phyloP scores from a whole-genome alignment of 2,797 vertebrate genomes.

The Aselliscus stoliczkanus region DNA sequence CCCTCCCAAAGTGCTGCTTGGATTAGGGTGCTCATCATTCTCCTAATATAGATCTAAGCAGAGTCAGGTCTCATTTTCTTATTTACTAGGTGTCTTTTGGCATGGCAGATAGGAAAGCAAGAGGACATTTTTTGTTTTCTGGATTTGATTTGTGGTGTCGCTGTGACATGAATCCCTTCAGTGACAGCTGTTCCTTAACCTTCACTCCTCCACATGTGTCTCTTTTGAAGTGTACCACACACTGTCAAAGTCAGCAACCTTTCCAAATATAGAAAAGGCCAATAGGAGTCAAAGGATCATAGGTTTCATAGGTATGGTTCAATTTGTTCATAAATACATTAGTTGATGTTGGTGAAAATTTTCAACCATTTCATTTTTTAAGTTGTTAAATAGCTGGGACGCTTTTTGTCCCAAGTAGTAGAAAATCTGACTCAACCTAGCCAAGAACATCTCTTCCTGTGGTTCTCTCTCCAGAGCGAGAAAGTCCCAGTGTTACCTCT shows the following conservation, averaged over 20 bases:
- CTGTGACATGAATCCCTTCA: not conserved
- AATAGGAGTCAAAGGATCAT: not conserved
- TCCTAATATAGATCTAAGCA: not conserved
- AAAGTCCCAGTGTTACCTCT: not conserved
- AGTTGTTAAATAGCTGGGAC: constrained; percentile 1
- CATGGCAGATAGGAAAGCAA: not conserved
- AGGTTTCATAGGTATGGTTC: not conserved
- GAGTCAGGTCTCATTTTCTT: not conserved
- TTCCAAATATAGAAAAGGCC: not conserved
- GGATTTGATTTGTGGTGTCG: not conserved
- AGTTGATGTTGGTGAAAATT: not conserved
- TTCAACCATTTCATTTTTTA: not conserved
- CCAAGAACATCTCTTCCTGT: not conserved
- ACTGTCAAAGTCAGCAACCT: not conserved
- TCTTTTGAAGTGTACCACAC: not conserved
- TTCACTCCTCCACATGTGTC: not conserved
- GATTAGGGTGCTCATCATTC: not conserved
- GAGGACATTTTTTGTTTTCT: not conserved
- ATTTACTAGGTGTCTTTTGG: not conserved
- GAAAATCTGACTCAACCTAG: not conserved
- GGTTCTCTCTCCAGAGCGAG: not conserved
- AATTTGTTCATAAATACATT: not conserved
- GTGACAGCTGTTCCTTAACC: constrained; percentile 11
- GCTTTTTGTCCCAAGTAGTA: not conserved
- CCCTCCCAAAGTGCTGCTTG: not conserved